Evolutionary conservation across 1,140 invertebrate species (phyloP), one percentile per base, ranked within the genome.

Genomic region (Zaprionus camerounensis): DNA sequence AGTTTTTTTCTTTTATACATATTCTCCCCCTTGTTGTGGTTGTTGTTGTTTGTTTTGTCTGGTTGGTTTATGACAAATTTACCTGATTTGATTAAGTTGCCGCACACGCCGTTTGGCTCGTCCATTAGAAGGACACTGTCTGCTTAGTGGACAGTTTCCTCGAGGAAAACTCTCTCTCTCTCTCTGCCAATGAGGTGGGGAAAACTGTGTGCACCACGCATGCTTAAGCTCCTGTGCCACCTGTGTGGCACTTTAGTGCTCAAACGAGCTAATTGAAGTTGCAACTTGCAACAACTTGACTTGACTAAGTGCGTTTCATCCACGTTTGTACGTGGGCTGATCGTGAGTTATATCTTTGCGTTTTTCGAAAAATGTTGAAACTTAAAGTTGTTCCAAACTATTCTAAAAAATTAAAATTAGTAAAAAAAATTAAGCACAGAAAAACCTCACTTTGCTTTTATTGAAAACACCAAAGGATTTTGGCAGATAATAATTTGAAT

Each of bases 21-120:
- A 24, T 24, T 58, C 51, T 34, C 64, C 74, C 2, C 9, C 59
- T 62, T 62, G 55, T 53, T 75, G 31, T 31, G 11, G 31, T 31
- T 34, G 31, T 34, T 34, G 31, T 34, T 34, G 31, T 53, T 59
- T 63, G 3, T 34, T 55, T 63, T 76, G 58, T 75, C 28, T 31
- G 28, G 28, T 36, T 61, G 55, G 74, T 91, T 88, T 91, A 92
- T 91, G 91, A 87, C 83, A 92, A 84, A 91, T 91, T 91, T 91
- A 92, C 85, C 85, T 92, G 90, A 91, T 92, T 87, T 91, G 85
- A 92, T 92, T 92, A 91, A 81, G 84, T 80, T 90, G 71, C 49
- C 55, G 51, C 70, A 77, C 70, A 77, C 62, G 51, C 62, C 15
- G 46, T 51, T 24, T 65, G 57, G 17, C 46, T 64, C 28, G 46